Evolutionary conservation across 2,113 vertebrate species (phyloP).

Genomic region (Rhea americana): DNA sequence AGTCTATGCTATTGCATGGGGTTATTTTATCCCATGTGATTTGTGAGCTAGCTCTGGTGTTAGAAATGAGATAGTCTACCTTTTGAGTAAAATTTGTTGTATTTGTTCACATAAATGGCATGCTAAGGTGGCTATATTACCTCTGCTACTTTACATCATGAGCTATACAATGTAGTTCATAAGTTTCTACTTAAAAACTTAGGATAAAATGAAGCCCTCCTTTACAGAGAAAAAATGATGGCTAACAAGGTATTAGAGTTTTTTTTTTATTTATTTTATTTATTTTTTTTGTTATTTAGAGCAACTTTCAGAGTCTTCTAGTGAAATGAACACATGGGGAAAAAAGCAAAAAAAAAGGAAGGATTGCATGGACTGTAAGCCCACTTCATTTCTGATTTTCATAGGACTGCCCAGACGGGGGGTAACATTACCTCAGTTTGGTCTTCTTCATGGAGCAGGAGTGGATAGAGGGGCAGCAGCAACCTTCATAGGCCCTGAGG

Average conservation of each 20-base stretch:
- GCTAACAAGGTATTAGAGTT: not conserved
- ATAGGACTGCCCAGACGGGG: not conserved
- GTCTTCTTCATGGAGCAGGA: not conserved
- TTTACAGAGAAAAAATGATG: not conserved
- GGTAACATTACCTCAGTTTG: not conserved
- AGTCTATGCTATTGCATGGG: not conserved
- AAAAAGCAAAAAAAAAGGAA: not conserved
- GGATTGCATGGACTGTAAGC: not conserved
- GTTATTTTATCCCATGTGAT: not conserved
- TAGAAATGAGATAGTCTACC: not conserved
- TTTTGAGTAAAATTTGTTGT: not conserved
- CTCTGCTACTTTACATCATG: not conserved
- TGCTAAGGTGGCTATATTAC: too few relatives aligned
- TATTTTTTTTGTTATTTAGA: not conserved
- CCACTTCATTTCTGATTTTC: not conserved
- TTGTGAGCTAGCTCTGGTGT: not conserved
- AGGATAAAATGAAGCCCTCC: not conserved
- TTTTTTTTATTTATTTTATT: too few relatives aligned
- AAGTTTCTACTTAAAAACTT: not conserved
- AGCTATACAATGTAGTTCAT: not conserved
- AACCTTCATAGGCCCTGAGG: rapidly evolving
- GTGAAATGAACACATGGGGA: not conserved
- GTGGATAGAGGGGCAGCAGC: not conserved
- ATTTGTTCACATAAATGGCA: not conserved
- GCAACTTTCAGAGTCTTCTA: not conserved